Percentiles rank a stretch among this genome's conserved stretches.
Evolutionary conservation across 1,140 invertebrate species (phyloP).

Genomic region (Thrips palmi): DNA sequence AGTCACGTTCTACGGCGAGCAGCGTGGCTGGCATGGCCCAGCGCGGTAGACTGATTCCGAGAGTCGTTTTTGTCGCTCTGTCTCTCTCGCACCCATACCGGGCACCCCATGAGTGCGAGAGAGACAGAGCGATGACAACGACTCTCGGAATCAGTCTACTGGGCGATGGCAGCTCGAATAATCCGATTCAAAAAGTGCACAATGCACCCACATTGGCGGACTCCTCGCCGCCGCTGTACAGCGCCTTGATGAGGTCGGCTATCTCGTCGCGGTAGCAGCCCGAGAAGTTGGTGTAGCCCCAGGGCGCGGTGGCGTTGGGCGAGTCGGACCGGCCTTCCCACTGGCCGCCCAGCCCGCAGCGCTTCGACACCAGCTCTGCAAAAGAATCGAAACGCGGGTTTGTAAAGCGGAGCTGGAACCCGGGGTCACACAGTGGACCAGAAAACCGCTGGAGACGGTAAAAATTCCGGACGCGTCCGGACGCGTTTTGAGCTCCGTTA

Average conservation of each 20-base stretch:
- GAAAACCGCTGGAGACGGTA: no score
- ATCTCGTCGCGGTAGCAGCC: constrained; percentile 62
- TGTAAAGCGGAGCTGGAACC: no score
- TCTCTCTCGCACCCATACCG: constrained; percentile 1
- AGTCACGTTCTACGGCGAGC: neutral
- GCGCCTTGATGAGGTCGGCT: constrained; percentile 36
- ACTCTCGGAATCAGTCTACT: no score
- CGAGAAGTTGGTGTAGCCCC: constrained; percentile 76
- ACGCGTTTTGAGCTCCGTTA: neutral
- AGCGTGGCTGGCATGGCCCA: neutral
- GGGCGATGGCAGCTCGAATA: no score
- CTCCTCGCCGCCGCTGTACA: constrained; percentile 32
- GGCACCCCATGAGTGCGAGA: constrained; percentile 1
- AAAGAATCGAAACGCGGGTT: constrained; percentile 7
- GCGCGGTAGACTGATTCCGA: neutral
- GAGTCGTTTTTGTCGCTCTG: neutral
- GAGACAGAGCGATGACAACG: no score
- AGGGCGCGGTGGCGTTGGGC: constrained; percentile 17
- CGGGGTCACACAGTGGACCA: no score
- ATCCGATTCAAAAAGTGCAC: neutral
- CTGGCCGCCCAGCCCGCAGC: constrained; percentile 46
- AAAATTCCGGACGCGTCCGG: neutral
- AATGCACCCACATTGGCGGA: constrained; percentile 23
- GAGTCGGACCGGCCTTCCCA: constrained; percentile 39
- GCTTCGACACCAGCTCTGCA: constrained; percentile 52